Evolutionary conservation across 2,888 invertebrate genomes (phyloP), one percentile per base, ranked within the genome.

Genomic region (Eupithecia subfuscata): DNA sequence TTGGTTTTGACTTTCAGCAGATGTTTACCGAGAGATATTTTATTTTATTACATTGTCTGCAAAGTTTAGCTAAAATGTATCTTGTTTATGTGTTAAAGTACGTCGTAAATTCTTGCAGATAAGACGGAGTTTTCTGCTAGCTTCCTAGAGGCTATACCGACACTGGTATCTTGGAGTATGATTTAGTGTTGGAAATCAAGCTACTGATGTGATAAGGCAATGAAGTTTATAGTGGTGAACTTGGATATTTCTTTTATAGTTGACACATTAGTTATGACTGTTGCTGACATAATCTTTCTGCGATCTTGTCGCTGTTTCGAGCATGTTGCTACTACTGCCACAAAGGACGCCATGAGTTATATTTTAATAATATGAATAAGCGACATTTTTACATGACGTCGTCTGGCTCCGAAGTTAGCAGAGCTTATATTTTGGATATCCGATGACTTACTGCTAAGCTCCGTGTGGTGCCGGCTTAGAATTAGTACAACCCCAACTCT

Each of bases 61-160:
- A 70, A 77, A 74, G 77, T 77, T 77, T 63, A 72, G 77, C 43
- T 70, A 70, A 71, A 74, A 72, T 77, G 74, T 74, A 74, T 72
- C 77, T 74, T 77, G 67, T 77, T 72, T 77, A 76, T 76, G 74
- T 70, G 74, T 67, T 74, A 48, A 74, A 77, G 77, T 14, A 72
- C 63, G 67, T 70, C 74, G 67, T 74, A 77, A 74, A 77, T 77
- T 30, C 48, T 18, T 16, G 12, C 16, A 71, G 77, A 77, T 77
- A 77, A 74, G 72, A 60, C 40, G 37, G 60, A 72, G 67, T 65
- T 74, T 74, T 74, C 69, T 65, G 60, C 69, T n/a, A 69, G 71
- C 72, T 74, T 76, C 69, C 63, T 74, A 48, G 63, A 72, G 65
- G 22, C 45, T 69, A 69, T 45, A 43, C 56, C 52, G 30, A 65